Evolutionary conservation across 2,888 invertebrate genomes (phyloP), one percentile per base, ranked within the genome.

Genomic region (Augiades crinisus): DNA sequence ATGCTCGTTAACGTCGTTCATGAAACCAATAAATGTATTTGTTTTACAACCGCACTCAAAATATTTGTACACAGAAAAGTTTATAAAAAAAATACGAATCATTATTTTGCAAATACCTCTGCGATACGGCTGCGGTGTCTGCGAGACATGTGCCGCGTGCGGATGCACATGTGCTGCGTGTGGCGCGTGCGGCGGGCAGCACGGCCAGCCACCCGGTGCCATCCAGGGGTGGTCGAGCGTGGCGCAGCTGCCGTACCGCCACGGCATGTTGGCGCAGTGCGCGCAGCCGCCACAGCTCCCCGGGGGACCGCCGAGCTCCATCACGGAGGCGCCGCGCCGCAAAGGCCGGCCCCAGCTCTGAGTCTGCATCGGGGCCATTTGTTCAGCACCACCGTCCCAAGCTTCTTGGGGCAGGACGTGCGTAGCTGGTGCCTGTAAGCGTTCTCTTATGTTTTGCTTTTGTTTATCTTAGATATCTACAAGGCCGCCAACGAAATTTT

Each of bases 191-290:
- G 80, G 67, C 70, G 77, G 16, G 70, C 64, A 54, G 66, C 70
- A 46, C 63, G 54, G 62, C 70, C 57, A 61, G 57, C 41, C 30
- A 4, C 13, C 8, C 12, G 49, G 40, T 40, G 47, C 61, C 24
- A 45, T 53, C 81, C 82, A 82, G 16, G 75, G 63, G 59, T 81
- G 83, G 55, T 88, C 88, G 27, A 89, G 76, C 54, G 75, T 80
- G 49, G 84, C 87, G 61, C 87, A 86, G 68, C 88, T 87, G 57
- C 89, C 88, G 61, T 88, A 88, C 1, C 88, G 77, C 87, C 87
- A 88, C 10, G 73, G 63, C 47, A 64, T 57, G 3, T 74, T 66
- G 8, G 70, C 66, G 46, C 69, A 71, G 53, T 65, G 65, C 6
- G 62, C 14, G 62, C 69, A 65, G 65, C 81, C 56, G 46, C 58